Evolutionary conservation across 2,888 invertebrate genomes (phyloP).

Genomic region (Empis stercorea): DNA sequence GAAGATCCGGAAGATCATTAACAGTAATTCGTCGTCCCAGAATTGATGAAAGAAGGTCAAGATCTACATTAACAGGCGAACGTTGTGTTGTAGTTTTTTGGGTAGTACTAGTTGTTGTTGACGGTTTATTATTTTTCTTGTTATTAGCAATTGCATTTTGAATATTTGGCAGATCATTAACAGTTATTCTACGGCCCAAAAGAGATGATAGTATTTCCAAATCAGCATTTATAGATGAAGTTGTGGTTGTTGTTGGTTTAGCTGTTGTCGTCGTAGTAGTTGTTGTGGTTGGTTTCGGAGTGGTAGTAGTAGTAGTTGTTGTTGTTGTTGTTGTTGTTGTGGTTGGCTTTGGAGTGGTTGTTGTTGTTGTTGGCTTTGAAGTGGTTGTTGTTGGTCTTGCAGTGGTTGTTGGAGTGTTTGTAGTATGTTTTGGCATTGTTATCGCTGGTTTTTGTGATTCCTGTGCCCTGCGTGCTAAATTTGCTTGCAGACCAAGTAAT

Average conservation of each 20-base stretch:
- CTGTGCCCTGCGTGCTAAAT: conserved; percentile 2
- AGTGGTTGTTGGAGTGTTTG: conserved; percentile 13
- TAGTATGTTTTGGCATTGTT: conserved; percentile 10
- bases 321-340: conserved; percentile 13
- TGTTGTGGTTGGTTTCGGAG: conserved; percentile 3
- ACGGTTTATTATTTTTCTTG: conserved; percentile 19
- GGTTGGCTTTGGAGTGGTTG: conserved; percentile 11
- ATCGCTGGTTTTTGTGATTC: conserved; percentile 2
- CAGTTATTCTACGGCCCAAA: conserved; percentile 19
- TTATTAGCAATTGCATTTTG: background rate
- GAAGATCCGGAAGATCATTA: conserved; percentile 12
- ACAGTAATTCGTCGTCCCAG: conserved; percentile 13
- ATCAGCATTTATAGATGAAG: conserved; percentile 18
- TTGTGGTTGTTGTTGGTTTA: conserved; percentile 3
- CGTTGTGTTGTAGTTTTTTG: too few relatives aligned
- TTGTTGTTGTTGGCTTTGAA: conserved; percentile 15
- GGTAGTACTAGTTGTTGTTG: conserved; percentile 13
- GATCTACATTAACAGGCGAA: conserved; percentile 20
- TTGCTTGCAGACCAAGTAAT: conserved; percentile 11
- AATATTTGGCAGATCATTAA: conserved; percentile 14
- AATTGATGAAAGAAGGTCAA: conserved; percentile 16
- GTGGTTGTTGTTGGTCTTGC: conserved; percentile 21
- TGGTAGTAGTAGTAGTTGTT: conserved; percentile 11
- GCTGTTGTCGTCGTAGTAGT: conserved; percentile 8
- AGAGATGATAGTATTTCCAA: conserved; percentile 20